A percentile compares a stretch with the other conserved stretches of the same genome.
These are phyloP conservation scores for Cheiracanthium punctorium DNA, from an alignment of 2,888 invertebrate species.

Conservation along the genomic window DNA sequence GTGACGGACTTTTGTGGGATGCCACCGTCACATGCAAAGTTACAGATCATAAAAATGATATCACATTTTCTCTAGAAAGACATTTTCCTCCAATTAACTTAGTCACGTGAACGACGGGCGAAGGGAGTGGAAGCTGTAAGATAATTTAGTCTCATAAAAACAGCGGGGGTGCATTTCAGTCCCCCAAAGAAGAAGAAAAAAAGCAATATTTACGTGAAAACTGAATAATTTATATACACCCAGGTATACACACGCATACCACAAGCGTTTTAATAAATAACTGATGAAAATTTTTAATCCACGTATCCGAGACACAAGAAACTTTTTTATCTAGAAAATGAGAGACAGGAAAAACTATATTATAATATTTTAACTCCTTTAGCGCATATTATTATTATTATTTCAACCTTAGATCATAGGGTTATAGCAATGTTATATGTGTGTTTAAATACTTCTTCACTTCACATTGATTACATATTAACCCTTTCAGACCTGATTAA, in stretches of 20 bases:
- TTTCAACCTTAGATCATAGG: too few species aligned
- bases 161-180: slow-evolving; percentile 26
- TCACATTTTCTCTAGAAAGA: slow-evolving; percentile 42
- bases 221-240: slow-evolving; percentile 50
- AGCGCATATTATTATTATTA: too few species aligned
- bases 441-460: too few species aligned
- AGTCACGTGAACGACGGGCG: slow-evolving; percentile 41
- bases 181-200: slow-evolving; percentile 11
- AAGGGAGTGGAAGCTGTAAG: slow-evolving; percentile 2
- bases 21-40: slow-evolving; percentile 35
- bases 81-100: slow-evolving; percentile 45
- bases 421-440: too few species aligned
- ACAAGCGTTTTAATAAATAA: slow-evolving; percentile 27
- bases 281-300: slow-evolving; percentile 19
- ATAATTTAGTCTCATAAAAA: slow-evolving; percentile 47
- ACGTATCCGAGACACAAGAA: not conserved
- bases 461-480: too few species aligned
- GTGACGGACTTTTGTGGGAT: slow-evolving; percentile 18
- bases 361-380: not conserved
- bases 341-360: not conserved
- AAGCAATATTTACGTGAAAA: slow-evolving; percentile 21
- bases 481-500: too few species aligned
- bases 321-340: not conserved
- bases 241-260: not conserved
- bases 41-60: slow-evolving; percentile 64